Evolutionary conservation across 2,113 vertebrate genomes (phyloP), one percentile per base, ranked within the genome.

Genomic region (Mesocricetus auratus): DNA sequence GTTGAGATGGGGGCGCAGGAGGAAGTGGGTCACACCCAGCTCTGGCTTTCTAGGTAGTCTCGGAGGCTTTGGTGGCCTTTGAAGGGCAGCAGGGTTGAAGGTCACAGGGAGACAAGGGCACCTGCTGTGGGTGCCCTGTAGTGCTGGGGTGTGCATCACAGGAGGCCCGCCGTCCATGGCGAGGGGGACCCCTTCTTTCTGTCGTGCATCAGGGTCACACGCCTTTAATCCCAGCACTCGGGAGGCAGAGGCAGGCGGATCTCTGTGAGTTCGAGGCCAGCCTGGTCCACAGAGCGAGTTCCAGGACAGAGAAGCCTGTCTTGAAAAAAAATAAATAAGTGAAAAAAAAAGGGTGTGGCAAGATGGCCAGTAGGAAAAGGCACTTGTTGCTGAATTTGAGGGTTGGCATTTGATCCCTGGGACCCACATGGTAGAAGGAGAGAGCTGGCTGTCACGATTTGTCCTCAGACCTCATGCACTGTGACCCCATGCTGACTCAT

Each of bases 11-110:
- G 36, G 36, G 7, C 79, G 24, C 7, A 19, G 79, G 53, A 81
- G 50, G 79, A 58, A 56, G 11, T 13, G 0, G 0, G 31, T 6
- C 17, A 11, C 9, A 74, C 31, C 24, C 2, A 0, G 22, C 79
- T 60, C 36, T 60, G 53, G 22, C 53, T 0, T 58, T 15, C 53
- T 39, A 0, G 1, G 11, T 1, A 10, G 13, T 82, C 36, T 56
- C 6, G 21, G 77, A 19, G 53, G 50, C n/a, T 39, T 13, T 58
- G 21, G 53, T 60, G 79, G 21, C 77, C 17, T 79, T 17, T 56
- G 77, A 81, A 16, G 21, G 21, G 21, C 22, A 39, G 79, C 53
- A 26, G 36, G 39, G 22, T 15, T 21, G 24, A 7, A 26, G 56
- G 79, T 39, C 79, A 50, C 31, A 81, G 50, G 50, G 31, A n/a